Base-by-base conservation (phyloP, 2,797 vertebrate genomes). In the Sternarchorhynchus goeldii region DNA sequence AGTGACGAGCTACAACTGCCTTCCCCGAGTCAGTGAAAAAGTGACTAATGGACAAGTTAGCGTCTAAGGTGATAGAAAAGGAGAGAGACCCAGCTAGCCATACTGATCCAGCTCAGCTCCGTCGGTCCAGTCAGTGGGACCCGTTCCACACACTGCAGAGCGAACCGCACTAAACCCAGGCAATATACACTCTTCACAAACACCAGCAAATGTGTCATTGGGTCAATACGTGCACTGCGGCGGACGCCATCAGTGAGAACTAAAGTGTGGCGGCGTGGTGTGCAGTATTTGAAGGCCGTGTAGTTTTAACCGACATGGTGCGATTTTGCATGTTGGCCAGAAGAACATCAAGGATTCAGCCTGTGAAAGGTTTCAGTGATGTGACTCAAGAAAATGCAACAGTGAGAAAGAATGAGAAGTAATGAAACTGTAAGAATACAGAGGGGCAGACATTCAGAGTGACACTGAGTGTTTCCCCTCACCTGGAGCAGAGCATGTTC, bases 11-110 rank as follows among this genome's bases (percentile, higher is more conserved):
- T 16, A 62, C 17, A 14, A 36, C 36, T 2, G n/a, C 21, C 45
- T 32, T 75, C 56, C n/a, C 21, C 16, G 31, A n/a, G 18, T 39
- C 45, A 58, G 20, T 69, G 10, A 68, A 31, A 73, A 70, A 53
- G 21, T 21, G 5, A 55, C 31, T 12, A 4, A 20, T 1, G 8
- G 31, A 62, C 31, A 2, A 6, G 10, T 0, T 12, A 18, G 17
- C 18, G 63, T 31, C 17, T 25, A 57, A 21, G 50, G 16, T 12
- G 75, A n/a, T 14, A 12, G 45, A 14, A 4, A 36, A 4, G 56
- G 6, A 62, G 8, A 39, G 5, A 59, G 10, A 75, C 2, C 3
- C 2, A 7, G 14, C 6, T 29, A 21, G 39, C 20, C 1, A 73
- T 2, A 20, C 17, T 7, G 17, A 25, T 16, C 25, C 7, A 14